Evolutionary conservation across 2,797 vertebrate genomes (phyloP).

Genomic region (Gymnopithys bicolor): DNA sequence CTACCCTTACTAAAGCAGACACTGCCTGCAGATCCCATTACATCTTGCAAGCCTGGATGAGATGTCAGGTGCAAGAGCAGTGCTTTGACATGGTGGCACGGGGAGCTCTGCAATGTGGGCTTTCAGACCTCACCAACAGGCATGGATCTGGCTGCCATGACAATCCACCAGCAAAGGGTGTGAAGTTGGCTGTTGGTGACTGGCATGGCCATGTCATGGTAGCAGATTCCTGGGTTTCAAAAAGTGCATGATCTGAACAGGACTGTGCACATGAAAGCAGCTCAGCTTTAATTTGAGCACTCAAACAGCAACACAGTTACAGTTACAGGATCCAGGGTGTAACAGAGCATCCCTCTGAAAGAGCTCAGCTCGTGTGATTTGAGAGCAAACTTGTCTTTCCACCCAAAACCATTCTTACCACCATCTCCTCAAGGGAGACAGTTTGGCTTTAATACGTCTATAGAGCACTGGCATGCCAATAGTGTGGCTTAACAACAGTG

Average conservation of each 20-base stretch:
- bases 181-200: background rate
- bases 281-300: background rate
- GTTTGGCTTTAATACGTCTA: background rate
- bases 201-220: too few relatives aligned
- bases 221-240: background rate
- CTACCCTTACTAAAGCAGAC: background rate
- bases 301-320: background rate
- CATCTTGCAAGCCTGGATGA: background rate
- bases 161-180: background rate
- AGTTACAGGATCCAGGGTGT: background rate
- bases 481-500: background rate
- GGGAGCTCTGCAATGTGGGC: background rate
- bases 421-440: background rate
- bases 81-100: rapidly evolving
- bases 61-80: rapidly evolving
- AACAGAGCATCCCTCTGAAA: background rate
- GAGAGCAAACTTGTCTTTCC: background rate
- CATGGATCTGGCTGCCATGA: background rate
- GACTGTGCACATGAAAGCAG: background rate
- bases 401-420: background rate
- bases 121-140: background rate
- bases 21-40: background rate
- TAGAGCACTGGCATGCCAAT: background rate
- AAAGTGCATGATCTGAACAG: background rate
- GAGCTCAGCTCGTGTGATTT: background rate